Evolutionary conservation across 2,113 vertebrate species (phyloP), one percentile per base, ranked within the genome.

Genomic region (Entomyzon cyanotis): DNA sequence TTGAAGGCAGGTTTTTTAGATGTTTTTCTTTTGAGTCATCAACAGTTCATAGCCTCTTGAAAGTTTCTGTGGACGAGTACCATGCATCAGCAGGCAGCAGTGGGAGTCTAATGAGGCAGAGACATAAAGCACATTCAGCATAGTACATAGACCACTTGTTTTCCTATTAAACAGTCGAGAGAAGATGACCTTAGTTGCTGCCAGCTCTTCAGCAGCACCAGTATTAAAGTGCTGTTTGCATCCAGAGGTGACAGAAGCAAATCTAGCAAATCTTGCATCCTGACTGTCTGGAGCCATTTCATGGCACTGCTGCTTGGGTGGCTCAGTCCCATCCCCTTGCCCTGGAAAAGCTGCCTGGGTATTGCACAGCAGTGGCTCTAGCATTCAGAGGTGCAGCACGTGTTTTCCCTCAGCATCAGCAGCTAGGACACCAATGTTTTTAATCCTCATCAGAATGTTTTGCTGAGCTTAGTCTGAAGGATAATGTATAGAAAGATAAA

Each of bases 391-490:
- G 50, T 19, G 50, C 39, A 50, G 73, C 59, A 30, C 0, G 0
- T 44, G 50, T 31, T 50, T 68, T 46, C 15, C 14, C n/a, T 74
- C 16, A 28, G 28, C 8, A 3, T 27, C 84, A 77, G 35, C 4
- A 0, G 24, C 56, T 84, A 18, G 0, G 0, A 42, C 69, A 53
- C 17, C 59, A 83, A 2, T 0, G 0, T 35, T 20, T 82, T 85
- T 25, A 33, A 15, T 50, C 19, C 47, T 71, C 17, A 11, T 13
- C 35, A 86, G 42, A 30, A 37, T 8, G 12, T 52, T 78, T 78
- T 20, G 6, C 41, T 0, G 0, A 41, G 47, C 44, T 77, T 20
- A 35, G 41, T 44, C n/a, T 39, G 65, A 69, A 53, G 20, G n/a
- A 50, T 59, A 70, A 55, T 7, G 21, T 35, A 10, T 16, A 60